Evolutionary conservation across 2,888 invertebrate species (phyloP), one percentile per base, ranked within the genome.

Genomic region (Tryphoninae sp.): DNA sequence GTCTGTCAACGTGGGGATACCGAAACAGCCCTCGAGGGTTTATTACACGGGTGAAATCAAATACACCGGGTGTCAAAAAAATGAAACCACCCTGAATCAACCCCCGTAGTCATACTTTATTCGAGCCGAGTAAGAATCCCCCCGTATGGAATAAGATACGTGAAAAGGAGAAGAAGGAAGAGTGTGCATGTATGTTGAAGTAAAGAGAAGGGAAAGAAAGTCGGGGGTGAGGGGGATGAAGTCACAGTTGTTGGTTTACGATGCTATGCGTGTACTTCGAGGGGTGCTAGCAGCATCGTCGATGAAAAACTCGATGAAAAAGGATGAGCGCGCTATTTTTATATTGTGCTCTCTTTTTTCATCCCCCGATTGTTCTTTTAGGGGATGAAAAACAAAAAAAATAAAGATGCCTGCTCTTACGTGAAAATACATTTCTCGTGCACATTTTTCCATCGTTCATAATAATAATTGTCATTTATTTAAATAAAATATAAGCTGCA

Each of bases 31-130:
- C 86, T 89, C 89, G 89, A 90, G 91, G 90, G 90, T 91, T 92
- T 92, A 92, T 91, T 91, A 91, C 91, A 91, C 89, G 91, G 91
- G 90, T 90, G 90, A 90, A 92, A 92, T 92, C 91, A 91, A 92
- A 91, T 91, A 91, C 91, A 91, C 91, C 91, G 92, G 92, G 92
- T 91, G 92, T 91, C 91, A 91, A 91, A 82, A 91, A 91, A 91
- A 90, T 91, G 90, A 91, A 91, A 91, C 88, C 87, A 87, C 87
- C 88, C 83, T 78, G 83, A 84, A 84, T 84, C 82, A 81, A 33
- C 82, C 86, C 85, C 85, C 78, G 69, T 80, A 74, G 83, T 82
- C 78, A 80, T 76, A 53, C 82, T 75, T 53, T 49, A 82, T 75
- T 51, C 78, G 72, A 58, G 73, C 79, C 81, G 76, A 77, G 83